phyloP scores from a whole-genome alignment of 2,888 invertebrate species.

The Teleogryllus oceanicus region DNA sequence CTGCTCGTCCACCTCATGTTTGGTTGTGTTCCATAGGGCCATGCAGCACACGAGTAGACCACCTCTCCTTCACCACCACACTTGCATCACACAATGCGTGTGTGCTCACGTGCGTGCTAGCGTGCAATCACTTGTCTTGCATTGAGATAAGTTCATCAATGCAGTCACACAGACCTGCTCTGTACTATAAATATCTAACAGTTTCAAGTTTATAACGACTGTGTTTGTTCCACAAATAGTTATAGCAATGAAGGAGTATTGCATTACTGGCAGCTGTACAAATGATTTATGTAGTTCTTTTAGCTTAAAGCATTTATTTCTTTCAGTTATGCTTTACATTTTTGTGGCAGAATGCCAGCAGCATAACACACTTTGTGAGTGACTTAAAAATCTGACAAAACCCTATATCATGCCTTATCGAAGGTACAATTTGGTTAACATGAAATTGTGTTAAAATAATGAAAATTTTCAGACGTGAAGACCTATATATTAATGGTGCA shows the following conservation, averaged over 20 bases:
- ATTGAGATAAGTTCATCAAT: slow-evolving; percentile 11
- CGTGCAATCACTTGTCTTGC: slow-evolving; percentile 3
- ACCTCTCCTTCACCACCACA: slow-evolving; percentile 3
- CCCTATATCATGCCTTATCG: too few relatives aligned
- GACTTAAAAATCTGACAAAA: too few relatives aligned
- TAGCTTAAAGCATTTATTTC: background rate
- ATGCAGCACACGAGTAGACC: slow-evolving; percentile 18
- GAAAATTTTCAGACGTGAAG: too few relatives aligned
- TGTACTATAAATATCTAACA: background rate
- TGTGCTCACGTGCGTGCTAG: slow-evolving; percentile 18
- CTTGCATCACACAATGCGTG: slow-evolving; percentile 1
- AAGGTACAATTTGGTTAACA: too few relatives aligned
- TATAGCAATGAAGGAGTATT: background rate
- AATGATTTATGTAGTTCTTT: background rate
- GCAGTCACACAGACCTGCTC: background rate
- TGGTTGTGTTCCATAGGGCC: slow-evolving; percentile 18
- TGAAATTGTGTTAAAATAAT: too few relatives aligned
- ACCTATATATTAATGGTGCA: too few relatives aligned
- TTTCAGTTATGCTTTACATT: background rate
- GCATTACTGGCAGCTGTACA: slow-evolving; percentile 3
- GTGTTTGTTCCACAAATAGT: background rate
- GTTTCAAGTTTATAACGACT: background rate
- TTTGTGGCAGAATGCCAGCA: background rate
- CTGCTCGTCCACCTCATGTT: slow-evolving; percentile 18
- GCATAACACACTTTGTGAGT: too few relatives aligned